Conservation (phyloP, 2,113 vertebrate species). For the Falco punctatus region DNA sequence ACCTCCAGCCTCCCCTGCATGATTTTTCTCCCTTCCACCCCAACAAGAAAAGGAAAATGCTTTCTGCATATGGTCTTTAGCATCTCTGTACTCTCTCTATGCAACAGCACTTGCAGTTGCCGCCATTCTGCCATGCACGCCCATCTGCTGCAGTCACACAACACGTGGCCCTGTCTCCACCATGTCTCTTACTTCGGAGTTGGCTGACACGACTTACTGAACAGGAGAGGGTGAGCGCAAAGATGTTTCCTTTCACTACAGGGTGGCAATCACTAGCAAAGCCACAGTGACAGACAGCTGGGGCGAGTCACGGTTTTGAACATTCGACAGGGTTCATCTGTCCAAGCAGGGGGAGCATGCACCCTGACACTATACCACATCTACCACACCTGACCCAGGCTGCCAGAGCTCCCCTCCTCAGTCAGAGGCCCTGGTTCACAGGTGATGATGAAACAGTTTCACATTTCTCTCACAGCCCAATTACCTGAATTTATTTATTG, state of each 20-base stretch:
- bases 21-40: not conserved
- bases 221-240: not conserved
- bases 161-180: fast-evolving
- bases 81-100: not conserved
- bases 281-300: not conserved
- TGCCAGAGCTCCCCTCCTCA: not conserved
- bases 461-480: not conserved
- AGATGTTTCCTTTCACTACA: not conserved
- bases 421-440: not conserved
- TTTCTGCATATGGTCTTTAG: not conserved
- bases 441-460: not conserved
- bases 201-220: not conserved
- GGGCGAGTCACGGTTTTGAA: not conserved
- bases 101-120: not conserved
- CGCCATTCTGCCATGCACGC: fast-evolving
- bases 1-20: not conserved
- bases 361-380: fast-evolving
- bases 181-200: not conserved
- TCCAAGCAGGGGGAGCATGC: not conserved
- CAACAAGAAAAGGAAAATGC: not conserved
- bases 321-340: not conserved
- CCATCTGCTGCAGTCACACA: not conserved
- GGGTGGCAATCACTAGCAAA: not conserved
- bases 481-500: not conserved
- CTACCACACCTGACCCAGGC: not conserved